Conservation (phyloP, 2,888 invertebrate genomes). For the Hydropsyche betteni region DNA sequence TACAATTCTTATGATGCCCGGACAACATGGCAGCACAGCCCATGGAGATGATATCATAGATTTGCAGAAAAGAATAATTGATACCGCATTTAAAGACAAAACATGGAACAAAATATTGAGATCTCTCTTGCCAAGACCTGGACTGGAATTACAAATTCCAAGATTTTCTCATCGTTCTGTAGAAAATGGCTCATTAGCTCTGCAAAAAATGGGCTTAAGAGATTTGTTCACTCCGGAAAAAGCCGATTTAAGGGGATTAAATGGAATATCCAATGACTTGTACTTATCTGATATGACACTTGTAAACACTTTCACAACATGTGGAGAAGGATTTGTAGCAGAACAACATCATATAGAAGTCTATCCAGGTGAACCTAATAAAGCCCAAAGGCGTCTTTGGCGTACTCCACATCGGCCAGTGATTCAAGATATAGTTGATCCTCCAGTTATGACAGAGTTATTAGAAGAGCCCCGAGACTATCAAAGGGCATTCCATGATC, state of each 20-base stretch:
- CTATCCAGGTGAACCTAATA: conserved; percentile 75
- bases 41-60: conserved; percentile 81
- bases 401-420: conserved; percentile 52
- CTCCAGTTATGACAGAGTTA: conserved; percentile 49
- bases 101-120: conserved; percentile 79
- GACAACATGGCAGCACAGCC: conserved; percentile 82
- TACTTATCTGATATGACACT: conserved; percentile 86
- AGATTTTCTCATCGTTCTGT: conserved; percentile 84
- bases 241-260: conserved; percentile 85
- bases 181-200: conserved; percentile 80
- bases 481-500: conserved; percentile 75
- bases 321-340: conserved; percentile 76
- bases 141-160: conserved; percentile 84
- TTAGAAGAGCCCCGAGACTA: conserved; percentile 71
- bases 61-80: conserved; percentile 75
- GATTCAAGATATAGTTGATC: conserved; percentile 54
- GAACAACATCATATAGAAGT: conserved; percentile 83
- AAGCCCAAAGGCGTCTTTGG: conserved; percentile 57
- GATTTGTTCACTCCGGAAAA: conserved; percentile 79
- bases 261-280: conserved; percentile 80
- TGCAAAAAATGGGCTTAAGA: conserved; percentile 82
- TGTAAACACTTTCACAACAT: conserved; percentile 84
- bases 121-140: conserved; percentile 77
- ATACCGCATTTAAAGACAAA: conserved; percentile 72
- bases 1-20: conserved; percentile 84